Conservation (phyloP, 1,140 invertebrate genomes). For the Pemphigus obesinymphae region DNA sequence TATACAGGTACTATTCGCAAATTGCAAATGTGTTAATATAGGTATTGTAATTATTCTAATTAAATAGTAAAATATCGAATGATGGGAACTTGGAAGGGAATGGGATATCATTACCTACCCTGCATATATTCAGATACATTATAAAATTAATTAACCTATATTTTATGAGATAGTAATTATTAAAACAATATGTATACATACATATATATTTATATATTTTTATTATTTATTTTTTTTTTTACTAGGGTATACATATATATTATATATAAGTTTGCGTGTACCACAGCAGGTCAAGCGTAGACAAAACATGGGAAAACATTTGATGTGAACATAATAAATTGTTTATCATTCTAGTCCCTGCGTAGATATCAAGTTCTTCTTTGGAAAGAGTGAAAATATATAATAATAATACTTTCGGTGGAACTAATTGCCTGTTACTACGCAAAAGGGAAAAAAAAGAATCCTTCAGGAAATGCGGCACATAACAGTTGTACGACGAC, state of each 20-base stretch:
- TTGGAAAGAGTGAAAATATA: conserved; percentile 21
- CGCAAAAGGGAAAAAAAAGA: conserved; percentile 12
- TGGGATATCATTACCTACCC: neutral
- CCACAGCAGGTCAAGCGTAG: neutral
- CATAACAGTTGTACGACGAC: conserved; percentile 35
- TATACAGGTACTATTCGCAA: neutral
- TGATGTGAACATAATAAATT: conserved; percentile 9
- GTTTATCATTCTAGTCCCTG: conserved; percentile 24
- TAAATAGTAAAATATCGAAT: neutral
- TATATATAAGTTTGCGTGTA: neutral
- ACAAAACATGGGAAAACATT: conserved; percentile 23
- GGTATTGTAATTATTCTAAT: neutral
- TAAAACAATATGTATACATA: no score
- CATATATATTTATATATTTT: no score
- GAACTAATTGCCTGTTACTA: conserved; percentile 38
- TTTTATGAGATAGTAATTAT: neutral
- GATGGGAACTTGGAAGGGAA: neutral
- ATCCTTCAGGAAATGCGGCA: conserved; percentile 19
- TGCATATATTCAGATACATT: neutral
- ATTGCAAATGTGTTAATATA: neutral
- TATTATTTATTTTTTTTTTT: no score
- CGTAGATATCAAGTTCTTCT: neutral
- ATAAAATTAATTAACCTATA: neutral
- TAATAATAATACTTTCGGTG: conserved; percentile 39
- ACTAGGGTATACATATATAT: neutral